These are phyloP conservation scores for Lacanobia wlatinum DNA, from an alignment of 2,888 invertebrate species.

Conservation along the genomic window DNA sequence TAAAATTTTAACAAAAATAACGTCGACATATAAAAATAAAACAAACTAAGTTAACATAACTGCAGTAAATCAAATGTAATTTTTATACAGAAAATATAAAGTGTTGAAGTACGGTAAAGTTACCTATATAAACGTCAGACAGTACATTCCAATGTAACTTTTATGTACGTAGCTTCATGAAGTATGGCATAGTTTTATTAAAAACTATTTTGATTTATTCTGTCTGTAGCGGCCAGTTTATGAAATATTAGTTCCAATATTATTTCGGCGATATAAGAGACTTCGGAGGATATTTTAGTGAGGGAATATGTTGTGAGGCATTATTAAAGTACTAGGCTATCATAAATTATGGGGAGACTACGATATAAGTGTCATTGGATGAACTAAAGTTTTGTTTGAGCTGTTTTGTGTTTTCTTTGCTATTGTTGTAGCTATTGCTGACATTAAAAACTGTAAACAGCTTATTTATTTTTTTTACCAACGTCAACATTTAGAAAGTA, in stretches of 20 bases:
- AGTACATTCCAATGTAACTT: conserved; percentile 50
- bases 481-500: neutral
- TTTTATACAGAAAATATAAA: conserved; percentile 60
- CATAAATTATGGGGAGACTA: conserved; percentile 37
- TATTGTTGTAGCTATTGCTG: neutral
- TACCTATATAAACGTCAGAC: conserved; percentile 52
- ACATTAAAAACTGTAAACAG: too few relatives aligned
- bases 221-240: conserved; percentile 55
- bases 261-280: conserved; percentile 57
- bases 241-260: conserved; percentile 70
- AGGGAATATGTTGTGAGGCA: conserved; percentile 34
- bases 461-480: neutral
- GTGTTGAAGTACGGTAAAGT: conserved; percentile 50
- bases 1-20: conserved; percentile 61
- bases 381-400: neutral
- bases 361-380: neutral
- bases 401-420: neutral
- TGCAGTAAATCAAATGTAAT: conserved; percentile 66
- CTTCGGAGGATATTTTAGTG: conserved; percentile 38
- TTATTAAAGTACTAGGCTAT: conserved; percentile 51
- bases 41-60: conserved; percentile 62
- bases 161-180: conserved; percentile 43
- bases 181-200: conserved; percentile 69
- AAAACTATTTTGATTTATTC: conserved; percentile 71
- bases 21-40: conserved; percentile 47